Conservation (phyloP, 1,140 invertebrate species). For the Conus ventricosus region DNA sequence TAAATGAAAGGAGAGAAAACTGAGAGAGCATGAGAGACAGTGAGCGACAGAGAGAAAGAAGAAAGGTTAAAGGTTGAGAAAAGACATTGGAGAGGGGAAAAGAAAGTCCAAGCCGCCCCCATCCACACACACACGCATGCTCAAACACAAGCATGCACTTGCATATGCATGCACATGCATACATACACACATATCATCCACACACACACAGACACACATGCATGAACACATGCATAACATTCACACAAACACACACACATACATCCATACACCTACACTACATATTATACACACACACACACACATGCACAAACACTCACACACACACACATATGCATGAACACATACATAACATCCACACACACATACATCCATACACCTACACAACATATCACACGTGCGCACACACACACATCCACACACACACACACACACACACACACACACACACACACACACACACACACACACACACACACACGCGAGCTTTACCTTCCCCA, state of each 20-base stretch:
- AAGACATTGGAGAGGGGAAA: too few species aligned
- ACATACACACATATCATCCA: too few species aligned
- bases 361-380: background rate
- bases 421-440: slow-evolving; percentile 13
- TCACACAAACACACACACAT: background rate
- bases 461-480: slow-evolving; percentile 10
- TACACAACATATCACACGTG: background rate
- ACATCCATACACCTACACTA: background rate
- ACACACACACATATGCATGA: background rate
- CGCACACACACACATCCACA: background rate
- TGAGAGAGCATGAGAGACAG: too few species aligned
- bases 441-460: background rate
- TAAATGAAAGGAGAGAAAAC: too few species aligned
- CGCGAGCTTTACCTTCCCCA: slow-evolving; percentile 85
- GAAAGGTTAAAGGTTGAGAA: too few species aligned
- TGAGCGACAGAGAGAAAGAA: too few species aligned
- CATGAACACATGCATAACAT: background rate
- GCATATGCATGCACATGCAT: too few species aligned
- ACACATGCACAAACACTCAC: background rate
- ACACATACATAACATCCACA: background rate
- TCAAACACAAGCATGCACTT: too few species aligned
- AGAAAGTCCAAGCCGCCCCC: too few species aligned
- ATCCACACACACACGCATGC: too few species aligned
- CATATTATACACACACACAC: background rate
- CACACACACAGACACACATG: background rate